A percentile compares a stretch with the other conserved stretches of the same genome.
These are phyloP conservation scores for Callipepla squamata DNA, from an alignment of 2,113 vertebrate species.

Conservation along the genomic window DNA sequence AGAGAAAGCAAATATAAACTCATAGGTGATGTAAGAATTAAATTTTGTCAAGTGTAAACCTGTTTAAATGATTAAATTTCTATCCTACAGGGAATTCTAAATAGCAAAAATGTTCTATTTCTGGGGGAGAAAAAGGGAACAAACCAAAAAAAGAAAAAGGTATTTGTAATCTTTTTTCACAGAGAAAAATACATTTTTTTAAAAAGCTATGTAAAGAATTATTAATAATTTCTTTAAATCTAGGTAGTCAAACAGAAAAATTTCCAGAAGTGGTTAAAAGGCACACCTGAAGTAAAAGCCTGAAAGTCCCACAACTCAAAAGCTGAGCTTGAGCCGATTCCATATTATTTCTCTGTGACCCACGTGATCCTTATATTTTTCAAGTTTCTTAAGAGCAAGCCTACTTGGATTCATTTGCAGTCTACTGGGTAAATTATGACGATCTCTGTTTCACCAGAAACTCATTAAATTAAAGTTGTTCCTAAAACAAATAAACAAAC, in stretches of 20 bases:
- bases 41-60: not conserved
- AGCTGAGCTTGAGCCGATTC: not conserved
- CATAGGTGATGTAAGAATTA: not conserved
- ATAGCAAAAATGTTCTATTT: not conserved
- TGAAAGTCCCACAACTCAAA: not conserved
- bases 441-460: too few species aligned
- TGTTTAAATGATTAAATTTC: not conserved
- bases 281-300: not conserved
- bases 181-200: not conserved
- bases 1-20: not conserved
- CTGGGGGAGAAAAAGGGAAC: fast-evolving
- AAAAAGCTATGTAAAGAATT: not conserved
- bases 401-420: too few species aligned
- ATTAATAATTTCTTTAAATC: not conserved
- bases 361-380: too few species aligned
- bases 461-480: too few species aligned
- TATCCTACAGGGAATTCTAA: not conserved
- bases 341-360: not conserved
- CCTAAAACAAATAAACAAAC: too few species aligned
- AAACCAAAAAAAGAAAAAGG: not conserved
- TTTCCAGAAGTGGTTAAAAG: not conserved
- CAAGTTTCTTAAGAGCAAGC: too few species aligned
- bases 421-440: too few species aligned
- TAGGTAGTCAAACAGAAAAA: not conserved
- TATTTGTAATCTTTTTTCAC: not conserved